phyloP scores from a whole-genome alignment of 2,797 vertebrate genomes.

The Sorex maritimensis region DNA sequence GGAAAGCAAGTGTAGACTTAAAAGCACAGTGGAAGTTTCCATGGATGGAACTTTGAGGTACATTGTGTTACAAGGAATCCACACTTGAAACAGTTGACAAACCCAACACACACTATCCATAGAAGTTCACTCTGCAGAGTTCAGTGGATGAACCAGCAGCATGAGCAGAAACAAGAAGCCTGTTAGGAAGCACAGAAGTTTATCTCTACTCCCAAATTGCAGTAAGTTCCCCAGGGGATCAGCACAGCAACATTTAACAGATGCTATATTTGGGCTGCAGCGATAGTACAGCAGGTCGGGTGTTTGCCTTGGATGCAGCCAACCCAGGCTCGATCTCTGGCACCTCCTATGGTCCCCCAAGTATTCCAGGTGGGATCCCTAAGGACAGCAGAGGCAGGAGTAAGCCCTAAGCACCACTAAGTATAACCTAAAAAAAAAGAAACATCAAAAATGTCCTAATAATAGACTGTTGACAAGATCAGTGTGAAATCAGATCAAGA shows the following conservation, averaged over 20 bases:
- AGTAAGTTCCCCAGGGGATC: not conserved
- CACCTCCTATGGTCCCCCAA: too few species aligned
- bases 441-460: not conserved
- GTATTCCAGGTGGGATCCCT: too few species aligned
- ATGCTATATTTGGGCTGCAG: not conserved
- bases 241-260: not conserved
- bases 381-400: too few species aligned
- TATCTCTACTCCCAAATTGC: not conserved
- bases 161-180: not conserved
- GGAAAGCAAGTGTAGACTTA: conserved; percentile 45
- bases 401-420: too few species aligned
- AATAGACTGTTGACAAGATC: not conserved
- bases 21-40: conserved; percentile 27
- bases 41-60: conserved; percentile 36
- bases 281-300: too few species aligned
- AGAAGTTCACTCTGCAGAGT: not conserved
- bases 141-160: too few species aligned
- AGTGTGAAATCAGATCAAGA: not conserved
- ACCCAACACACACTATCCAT: not conserved
- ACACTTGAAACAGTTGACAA: conserved; percentile 18
- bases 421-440: too few species aligned
- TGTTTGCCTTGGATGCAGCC: too few species aligned
- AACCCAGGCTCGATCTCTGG: too few species aligned
- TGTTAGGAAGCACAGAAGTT: not conserved
- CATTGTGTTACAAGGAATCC: not conserved